Base-by-base conservation (phyloP, 2,888 invertebrate species). In the Pseudoips prasinana region DNA sequence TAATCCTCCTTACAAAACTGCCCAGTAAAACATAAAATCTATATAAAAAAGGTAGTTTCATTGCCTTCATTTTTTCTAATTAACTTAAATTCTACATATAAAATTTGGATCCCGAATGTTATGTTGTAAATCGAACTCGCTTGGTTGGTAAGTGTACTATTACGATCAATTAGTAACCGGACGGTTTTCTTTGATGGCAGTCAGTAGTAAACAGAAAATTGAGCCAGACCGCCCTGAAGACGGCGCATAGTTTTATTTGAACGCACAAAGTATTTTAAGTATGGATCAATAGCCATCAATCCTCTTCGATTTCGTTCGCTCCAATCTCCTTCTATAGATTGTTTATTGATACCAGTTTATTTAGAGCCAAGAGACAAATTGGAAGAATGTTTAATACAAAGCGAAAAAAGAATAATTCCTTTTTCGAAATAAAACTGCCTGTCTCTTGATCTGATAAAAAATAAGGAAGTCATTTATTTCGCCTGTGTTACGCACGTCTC, bases 161-260 rank as follows among this genome's bases (percentile, higher is more conserved):
- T 84, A 84, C 80, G 68, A 76, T 77, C 83, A 87, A 87, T 87
- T 87, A 87, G 80, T 67, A 52, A 61, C 56, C 57, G 54, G 53
- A 71, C 77, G 82, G 76, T 58, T 64, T 62, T 65, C 83, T 86
- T 86, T 86, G 86, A 85, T 73, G 72, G 68, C 62, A 67, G 62
- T 59, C 66, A 71, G 75, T 65, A 77, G 76, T 83, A 77, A 82
- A 82, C 73, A 80, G 77, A 79, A 84, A 86, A 85, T 83, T 83
- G 83, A 85, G 80, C 75, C 61, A 48, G 58, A 78, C 82, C 82
- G 77, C 85, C 82, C 64, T 51, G 68, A 48, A 63, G 67, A 37
- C 39, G 53, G 33, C 33, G 37, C 35, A 42, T 57, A 39, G 53
- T 68, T 64, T 62, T 64, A 61, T 68, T 69, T 60, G 60, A 59